Base-by-base conservation (phyloP, 2,797 vertebrate species). In the Gephyroberyx darwinii region DNA sequence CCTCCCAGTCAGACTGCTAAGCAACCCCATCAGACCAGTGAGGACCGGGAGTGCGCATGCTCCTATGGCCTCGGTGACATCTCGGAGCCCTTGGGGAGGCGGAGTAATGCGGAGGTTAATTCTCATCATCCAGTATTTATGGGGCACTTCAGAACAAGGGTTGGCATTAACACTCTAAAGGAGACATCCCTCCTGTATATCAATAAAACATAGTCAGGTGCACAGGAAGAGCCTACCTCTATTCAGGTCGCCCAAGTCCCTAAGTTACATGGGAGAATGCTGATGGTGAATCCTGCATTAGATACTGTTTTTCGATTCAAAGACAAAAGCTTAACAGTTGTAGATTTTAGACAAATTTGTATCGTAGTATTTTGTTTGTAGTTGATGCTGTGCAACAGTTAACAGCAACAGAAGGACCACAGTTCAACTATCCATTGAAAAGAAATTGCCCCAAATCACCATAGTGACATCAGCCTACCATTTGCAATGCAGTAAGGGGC, bases 131-230 rank as follows among this genome's bases (percentile, higher is more conserved):
- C 87, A 92, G 84, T 92, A 94, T 94, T 93, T 92, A 93, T 93
- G 90, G 89, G 86, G 86, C 87, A 84, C 90, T 92, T 90, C 83
- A 91, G 92, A 93, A 93, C 92, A 92, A 92, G 92, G 88, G 86
- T 91, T 89, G 89, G 90, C 90, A 93, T 94, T 93, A 94, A 91
- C 89, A 90, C 92, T 92, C 90, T 87, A 93, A 93, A 93, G 86
- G 86, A 91, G 86, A 93, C 88, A 80, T 90, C 82, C 84, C 87
- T 85, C 74, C 85, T 89, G 88, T 87, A 90, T 91, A 93, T 94
- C 91, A 94, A 94, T 94, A 94, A 94, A 94, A 93, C 84, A 94
- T 93, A 74, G 77, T 52, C 60, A 69, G 83, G 76, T 84, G 85
- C 86, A 81, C 82, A 69, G 86, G 71, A 78, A 83, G 82, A 81